These are phyloP conservation scores for Heterodera schachtii DNA, from an alignment of 1,140 invertebrate genomes.

Conservation along the genomic window DNA sequence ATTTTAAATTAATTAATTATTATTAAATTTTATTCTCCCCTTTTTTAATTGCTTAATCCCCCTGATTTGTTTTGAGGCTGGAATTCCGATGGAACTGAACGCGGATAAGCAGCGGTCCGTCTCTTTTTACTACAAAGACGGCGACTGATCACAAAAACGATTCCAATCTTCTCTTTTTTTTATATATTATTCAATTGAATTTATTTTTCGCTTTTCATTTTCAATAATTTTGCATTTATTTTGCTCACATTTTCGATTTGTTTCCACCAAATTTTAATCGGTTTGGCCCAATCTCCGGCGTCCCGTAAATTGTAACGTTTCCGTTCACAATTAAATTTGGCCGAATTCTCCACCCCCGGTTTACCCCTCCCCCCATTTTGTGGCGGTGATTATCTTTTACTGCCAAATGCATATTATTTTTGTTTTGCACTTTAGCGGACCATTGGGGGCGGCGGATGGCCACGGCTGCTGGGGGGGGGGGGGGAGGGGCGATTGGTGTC, in stretches of 20 bases:
- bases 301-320: no score
- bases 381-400: neutral
- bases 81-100: conserved; percentile 46
- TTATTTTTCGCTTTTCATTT: no score
- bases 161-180: no score
- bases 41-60: neutral
- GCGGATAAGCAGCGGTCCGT: conserved; percentile 41
- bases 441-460: neutral
- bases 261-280: no score
- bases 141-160: neutral
- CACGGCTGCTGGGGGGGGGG: no score
- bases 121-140: conserved; percentile 44
- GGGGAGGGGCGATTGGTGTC: neutral
- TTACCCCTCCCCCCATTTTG: neutral
- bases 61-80: conserved; percentile 27
- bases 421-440: neutral
- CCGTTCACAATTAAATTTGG: no score
- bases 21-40: no score
- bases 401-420: neutral
- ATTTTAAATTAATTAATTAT: no score
- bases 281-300: no score
- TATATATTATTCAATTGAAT: no score
- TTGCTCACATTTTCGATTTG: no score
- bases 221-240: no score
- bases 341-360: neutral